A percentile compares a stretch with the other conserved stretches of the same genome.
These are phyloP conservation scores for Trichonephila clavata DNA, from an alignment of 1,140 invertebrate species.

Conservation along the genomic window DNA sequence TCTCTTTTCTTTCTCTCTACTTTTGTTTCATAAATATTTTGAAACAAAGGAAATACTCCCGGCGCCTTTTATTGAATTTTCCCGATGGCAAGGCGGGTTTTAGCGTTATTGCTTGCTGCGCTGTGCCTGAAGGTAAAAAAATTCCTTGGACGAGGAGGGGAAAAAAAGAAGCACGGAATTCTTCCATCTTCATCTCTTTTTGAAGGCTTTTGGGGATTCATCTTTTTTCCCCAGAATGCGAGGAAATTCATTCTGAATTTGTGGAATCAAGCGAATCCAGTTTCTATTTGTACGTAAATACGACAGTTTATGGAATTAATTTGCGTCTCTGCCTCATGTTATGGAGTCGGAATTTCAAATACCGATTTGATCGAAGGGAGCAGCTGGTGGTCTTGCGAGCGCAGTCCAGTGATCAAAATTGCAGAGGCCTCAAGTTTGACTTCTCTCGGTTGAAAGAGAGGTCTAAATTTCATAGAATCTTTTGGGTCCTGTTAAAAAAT, in stretches of 20 bases:
- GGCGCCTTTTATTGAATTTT: constrained; percentile 47
- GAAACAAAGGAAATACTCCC: constrained; percentile 45
- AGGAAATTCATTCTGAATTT: background rate
- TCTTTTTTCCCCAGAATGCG: background rate
- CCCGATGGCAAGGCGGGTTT: constrained; percentile 21
- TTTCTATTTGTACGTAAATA: background rate
- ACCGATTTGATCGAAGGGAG: too few species aligned
- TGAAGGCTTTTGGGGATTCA: constrained; percentile 19
- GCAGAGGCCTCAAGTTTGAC: too few species aligned
- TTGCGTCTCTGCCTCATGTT: background rate
- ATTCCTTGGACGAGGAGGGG: background rate
- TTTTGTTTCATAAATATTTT: constrained; percentile 62
- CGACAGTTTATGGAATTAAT: background rate
- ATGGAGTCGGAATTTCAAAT: too few species aligned
- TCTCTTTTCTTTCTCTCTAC: too few species aligned
- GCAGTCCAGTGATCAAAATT: too few species aligned
- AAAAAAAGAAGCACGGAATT: background rate
- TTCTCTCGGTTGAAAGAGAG: too few species aligned
- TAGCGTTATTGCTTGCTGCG: constrained; percentile 26
- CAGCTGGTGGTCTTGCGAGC: too few species aligned
- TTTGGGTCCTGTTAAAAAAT: too few species aligned
- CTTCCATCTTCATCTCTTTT: constrained; percentile 13
- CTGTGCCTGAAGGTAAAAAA: background rate
- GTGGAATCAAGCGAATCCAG: background rate
- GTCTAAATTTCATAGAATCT: background rate